Percentiles rank a stretch among this genome's conserved stretches.
These are phyloP conservation scores for Lysandra bellargus DNA, from an alignment of 2,888 invertebrate genomes.

Conservation along the genomic window DNA sequence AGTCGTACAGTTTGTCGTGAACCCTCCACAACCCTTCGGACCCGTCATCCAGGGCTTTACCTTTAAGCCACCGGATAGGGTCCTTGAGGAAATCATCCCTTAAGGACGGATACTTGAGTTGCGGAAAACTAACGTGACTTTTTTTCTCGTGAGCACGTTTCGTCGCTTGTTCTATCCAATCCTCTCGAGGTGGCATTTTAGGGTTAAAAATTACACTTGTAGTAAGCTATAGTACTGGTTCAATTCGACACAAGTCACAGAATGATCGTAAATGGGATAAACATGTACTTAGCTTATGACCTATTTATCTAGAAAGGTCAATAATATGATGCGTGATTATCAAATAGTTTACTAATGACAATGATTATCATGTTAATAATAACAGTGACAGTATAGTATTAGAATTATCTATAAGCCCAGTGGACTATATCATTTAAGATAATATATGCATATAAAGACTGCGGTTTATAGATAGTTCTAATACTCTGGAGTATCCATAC, in stretches of 20 bases:
- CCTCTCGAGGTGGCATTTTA: constrained; percentile 54
- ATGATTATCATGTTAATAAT: background rate
- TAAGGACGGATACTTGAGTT: constrained; percentile 73
- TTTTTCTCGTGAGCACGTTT: constrained; percentile 55
- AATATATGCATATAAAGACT: too few species aligned
- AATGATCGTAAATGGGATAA: background rate
- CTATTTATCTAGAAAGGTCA: constrained; percentile 11
- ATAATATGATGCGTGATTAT: background rate
- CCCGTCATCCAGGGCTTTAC: constrained; percentile 84
- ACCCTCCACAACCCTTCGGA: constrained; percentile 90
- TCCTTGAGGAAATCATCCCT: constrained; percentile 62
- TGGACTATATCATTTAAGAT: too few species aligned
- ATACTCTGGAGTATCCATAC: too few species aligned
- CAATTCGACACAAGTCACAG: background rate
- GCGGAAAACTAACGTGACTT: constrained; percentile 69
- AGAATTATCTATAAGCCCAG: too few species aligned
- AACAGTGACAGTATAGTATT: background rate
- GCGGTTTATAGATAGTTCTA: too few species aligned
- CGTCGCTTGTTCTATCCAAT: constrained; percentile 55
- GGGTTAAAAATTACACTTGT: background rate
- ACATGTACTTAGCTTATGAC: constrained; percentile 11
- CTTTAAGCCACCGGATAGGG: constrained; percentile 81
- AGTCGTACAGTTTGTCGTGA: constrained; percentile 89
- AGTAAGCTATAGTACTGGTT: background rate
- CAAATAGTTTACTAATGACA: background rate